Evolutionary conservation across 2,113 vertebrate species (phyloP).

Genomic region (Poecile atricapillus): DNA sequence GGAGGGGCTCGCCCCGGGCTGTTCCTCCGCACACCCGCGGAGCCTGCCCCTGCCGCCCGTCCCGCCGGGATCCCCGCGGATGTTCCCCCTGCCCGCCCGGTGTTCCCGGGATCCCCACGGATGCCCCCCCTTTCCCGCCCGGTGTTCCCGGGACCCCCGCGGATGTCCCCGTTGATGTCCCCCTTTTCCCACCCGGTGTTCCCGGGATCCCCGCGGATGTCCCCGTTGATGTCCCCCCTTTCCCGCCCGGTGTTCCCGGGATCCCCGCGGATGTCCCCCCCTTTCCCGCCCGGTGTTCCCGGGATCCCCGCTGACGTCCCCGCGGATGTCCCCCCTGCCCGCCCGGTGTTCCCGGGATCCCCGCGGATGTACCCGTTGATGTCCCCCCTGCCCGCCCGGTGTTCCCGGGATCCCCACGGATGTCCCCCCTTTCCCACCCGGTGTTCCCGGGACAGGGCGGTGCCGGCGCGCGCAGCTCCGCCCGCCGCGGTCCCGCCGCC

Average conservation of each 20-base stretch:
- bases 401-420: accelerated
- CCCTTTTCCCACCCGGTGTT: too few relatives aligned
- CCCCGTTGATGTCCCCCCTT: too few relatives aligned
- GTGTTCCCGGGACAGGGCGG: not conserved
- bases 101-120: not conserved
- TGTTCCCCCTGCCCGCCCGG: accelerated
- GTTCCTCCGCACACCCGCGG: accelerated
- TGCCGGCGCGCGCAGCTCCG: not conserved
- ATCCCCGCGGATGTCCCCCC: too few relatives aligned
- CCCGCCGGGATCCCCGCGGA: accelerated
- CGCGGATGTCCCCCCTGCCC: accelerated
- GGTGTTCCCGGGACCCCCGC: too few relatives aligned
- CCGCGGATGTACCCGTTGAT: accelerated
- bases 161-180: too few relatives aligned
- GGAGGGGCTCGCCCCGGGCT: accelerated
- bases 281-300: not conserved
- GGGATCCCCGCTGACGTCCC: too few relatives aligned
- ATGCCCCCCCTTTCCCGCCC: accelerated
- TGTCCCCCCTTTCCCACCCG: accelerated
- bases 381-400: accelerated
- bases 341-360: not conserved
- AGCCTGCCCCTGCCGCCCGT: too few relatives aligned
- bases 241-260: not conserved
- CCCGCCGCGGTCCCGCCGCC: not conserved
- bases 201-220: too few relatives aligned